Evolutionary conservation across 2,888 invertebrate genomes (phyloP).

Genomic region (Hermaeophaga mercurialis): DNA sequence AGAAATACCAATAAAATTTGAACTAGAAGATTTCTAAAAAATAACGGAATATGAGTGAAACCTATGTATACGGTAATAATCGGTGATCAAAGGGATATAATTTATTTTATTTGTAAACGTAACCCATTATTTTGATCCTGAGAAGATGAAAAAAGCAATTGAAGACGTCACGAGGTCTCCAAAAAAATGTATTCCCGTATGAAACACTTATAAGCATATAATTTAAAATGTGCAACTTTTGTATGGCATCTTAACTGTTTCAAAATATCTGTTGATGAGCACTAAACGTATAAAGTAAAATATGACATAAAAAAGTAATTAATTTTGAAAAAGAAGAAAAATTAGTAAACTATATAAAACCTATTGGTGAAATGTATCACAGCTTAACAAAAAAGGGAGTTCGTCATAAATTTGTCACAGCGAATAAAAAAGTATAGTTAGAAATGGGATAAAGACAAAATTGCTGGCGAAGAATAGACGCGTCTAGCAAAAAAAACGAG

Average conservation of each 20-base stretch:
- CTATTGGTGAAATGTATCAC: slow-evolving; percentile 8
- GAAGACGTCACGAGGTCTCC: slow-evolving; percentile 2
- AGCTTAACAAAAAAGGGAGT: slow-evolving; percentile 6
- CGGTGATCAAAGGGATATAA: no score
- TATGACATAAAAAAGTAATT: slow-evolving; percentile 1
- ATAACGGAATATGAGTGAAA: no score
- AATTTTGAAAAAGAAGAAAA: not conserved
- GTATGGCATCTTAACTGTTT: slow-evolving; percentile 5
- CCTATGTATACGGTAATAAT: no score
- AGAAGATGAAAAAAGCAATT: slow-evolving; percentile 8
- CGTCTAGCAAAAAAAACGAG: slow-evolving; percentile 8
- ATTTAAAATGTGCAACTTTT: slow-evolving; percentile 7
- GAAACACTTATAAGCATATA: not conserved
- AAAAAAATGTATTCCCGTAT: no score
- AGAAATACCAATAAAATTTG: no score
- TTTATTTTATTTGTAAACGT: no score
- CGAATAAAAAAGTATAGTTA: not conserved
- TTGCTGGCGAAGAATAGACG: slow-evolving; percentile 14
- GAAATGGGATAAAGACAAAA: not conserved
- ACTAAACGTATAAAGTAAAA: slow-evolving; percentile 3
- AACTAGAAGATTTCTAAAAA: no score
- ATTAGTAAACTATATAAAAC: slow-evolving; percentile 9
- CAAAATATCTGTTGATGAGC: slow-evolving; percentile 3
- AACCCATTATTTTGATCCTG: not conserved
- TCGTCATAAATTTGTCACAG: no score